A percentile compares a stretch with the other conserved stretches of the same genome.
Evolutionary conservation across 2,113 vertebrate species (phyloP).

Genomic region (Lanius ludovicianus): DNA sequence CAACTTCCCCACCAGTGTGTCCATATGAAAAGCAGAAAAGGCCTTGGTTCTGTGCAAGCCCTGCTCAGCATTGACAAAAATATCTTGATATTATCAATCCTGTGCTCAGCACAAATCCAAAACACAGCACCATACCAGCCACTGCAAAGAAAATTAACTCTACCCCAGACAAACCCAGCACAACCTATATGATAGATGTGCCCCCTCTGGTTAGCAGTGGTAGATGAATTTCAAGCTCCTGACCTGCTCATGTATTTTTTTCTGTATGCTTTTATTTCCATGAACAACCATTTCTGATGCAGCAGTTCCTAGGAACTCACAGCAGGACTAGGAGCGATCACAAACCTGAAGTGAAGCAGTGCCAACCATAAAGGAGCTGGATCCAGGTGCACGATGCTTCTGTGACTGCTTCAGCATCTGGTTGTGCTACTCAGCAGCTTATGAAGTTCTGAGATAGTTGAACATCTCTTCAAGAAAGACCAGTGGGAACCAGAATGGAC

Average conservation of each 20-base stretch:
- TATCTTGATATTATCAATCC: not conserved
- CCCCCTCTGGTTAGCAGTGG: accelerated
- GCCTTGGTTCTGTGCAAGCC: not conserved
- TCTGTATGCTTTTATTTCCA: not conserved
- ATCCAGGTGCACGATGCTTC: not conserved
- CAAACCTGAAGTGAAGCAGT: not conserved
- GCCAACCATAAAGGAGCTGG: not conserved
- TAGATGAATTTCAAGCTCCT: not conserved
- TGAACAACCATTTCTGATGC: not conserved
- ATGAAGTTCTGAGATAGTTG: not conserved
- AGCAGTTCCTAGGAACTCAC: not conserved
- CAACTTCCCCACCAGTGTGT: not conserved
- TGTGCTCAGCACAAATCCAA: not conserved
- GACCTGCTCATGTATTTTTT: accelerated
- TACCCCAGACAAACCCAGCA: not conserved
- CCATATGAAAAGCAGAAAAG: not conserved
- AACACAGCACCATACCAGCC: not conserved
- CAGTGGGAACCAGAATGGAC: not conserved
- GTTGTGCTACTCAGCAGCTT: not conserved
- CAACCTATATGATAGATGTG: not conserved
- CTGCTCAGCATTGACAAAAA: not conserved
- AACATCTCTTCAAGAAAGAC: not conserved
- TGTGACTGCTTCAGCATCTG: not conserved
- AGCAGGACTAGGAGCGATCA: not conserved
- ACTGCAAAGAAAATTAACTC: not conserved